phyloP scores from a whole-genome alignment of 2,113 vertebrate species.

The Mesocricetus auratus region DNA sequence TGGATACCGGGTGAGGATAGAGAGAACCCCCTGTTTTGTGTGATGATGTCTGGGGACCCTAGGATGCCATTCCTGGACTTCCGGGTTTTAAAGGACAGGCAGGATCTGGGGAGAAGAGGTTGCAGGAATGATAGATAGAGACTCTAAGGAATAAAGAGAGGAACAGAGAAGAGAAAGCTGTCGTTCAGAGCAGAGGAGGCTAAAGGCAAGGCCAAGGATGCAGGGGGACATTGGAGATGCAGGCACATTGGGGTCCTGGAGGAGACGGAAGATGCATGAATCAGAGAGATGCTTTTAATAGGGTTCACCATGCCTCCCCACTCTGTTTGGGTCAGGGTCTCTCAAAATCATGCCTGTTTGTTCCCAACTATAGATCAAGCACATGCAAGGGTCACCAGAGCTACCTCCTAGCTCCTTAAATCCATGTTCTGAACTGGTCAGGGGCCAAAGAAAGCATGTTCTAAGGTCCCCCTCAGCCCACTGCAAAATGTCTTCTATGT shows the following conservation, averaged over 20 bases:
- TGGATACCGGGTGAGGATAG: background rate
- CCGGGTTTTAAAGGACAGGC: background rate
- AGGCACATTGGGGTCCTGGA: background rate
- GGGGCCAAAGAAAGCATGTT: background rate
- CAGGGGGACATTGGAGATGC: background rate
- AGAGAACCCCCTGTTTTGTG: background rate
- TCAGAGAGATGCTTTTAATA: background rate
- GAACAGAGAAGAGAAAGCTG: background rate
- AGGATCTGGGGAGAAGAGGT: background rate
- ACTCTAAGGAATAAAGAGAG: background rate
- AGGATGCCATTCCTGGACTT: background rate
- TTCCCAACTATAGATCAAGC: background rate
- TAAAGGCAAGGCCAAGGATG: background rate
- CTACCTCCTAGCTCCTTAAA: background rate
- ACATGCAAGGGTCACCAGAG: background rate
- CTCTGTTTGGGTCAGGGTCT: background rate
- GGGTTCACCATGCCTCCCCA: background rate
- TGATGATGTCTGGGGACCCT: background rate
- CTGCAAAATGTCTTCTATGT: background rate
- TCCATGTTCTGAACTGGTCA: background rate
- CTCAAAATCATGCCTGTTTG: background rate
- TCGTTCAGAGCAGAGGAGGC: rapidly evolving
- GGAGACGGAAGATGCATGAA: background rate
- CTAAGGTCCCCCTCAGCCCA: background rate
- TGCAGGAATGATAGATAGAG: background rate